phyloP scores from a whole-genome alignment of 2,113 vertebrate genomes.

The Pao palembangensis region DNA sequence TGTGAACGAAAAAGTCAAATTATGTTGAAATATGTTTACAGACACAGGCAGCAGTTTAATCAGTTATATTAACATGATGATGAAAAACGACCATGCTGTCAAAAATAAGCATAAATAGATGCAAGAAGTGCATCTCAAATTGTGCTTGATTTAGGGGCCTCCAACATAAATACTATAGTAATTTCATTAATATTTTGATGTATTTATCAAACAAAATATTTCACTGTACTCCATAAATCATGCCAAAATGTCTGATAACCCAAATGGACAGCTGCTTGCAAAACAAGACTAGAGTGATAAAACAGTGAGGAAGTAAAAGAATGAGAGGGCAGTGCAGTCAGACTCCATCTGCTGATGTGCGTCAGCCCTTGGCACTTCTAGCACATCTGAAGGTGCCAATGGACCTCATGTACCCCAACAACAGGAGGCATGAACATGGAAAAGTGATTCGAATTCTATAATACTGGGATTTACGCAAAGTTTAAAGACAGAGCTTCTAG shows the following conservation, averaged over 20 bases:
- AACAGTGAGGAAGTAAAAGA: constrained; percentile 23
- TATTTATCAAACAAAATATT: background rate
- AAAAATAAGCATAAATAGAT: too few species aligned
- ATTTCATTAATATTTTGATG: too few species aligned
- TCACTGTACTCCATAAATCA: background rate
- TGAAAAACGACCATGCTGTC: too few species aligned
- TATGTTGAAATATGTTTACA: background rate
- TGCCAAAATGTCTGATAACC: constrained; percentile 8
- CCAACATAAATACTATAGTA: too few species aligned
- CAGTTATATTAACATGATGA: too few species aligned
- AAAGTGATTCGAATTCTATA: constrained; percentile 8
- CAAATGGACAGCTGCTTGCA: constrained; percentile 45
- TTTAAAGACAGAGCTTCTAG: constrained; percentile 11
- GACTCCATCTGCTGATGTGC: constrained; percentile 64
- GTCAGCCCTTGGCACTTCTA: constrained; percentile 55
- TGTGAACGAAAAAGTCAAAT: background rate
- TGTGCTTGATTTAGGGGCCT: too few species aligned
- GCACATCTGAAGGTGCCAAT: constrained; percentile 37
- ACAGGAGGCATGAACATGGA: constrained; percentile 37
- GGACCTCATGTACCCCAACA: constrained; percentile 34
- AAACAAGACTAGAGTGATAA: constrained; percentile 27
- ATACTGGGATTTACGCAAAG: background rate
- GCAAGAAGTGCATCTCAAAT: background rate
- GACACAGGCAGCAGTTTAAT: too few species aligned
- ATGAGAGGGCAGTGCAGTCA: constrained; percentile 22